A percentile compares a stretch with the other conserved stretches of the same genome.
Evolutionary conservation across 2,797 vertebrate genomes (phyloP).

Genomic region (Aphelocoma californica): DNA sequence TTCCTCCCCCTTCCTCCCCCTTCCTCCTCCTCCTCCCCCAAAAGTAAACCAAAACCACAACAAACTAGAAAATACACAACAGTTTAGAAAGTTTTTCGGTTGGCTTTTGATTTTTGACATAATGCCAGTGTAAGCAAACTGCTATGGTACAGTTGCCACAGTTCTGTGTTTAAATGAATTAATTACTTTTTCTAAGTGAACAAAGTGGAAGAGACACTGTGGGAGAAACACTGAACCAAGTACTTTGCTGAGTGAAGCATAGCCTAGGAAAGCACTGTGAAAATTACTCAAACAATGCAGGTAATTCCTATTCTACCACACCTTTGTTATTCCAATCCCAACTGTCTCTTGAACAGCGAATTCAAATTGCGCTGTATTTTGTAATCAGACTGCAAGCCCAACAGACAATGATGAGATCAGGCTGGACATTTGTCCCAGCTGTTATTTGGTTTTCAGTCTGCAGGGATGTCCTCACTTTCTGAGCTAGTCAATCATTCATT

Average conservation of each 20-base stretch:
- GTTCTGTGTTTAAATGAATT: neutral
- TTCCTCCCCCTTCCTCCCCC: neutral
- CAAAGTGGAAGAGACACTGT: neutral
- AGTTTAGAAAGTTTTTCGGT: conserved; percentile 21
- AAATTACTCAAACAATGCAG: conserved; percentile 22
- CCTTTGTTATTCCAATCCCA: conserved; percentile 34
- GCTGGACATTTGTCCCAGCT: neutral
- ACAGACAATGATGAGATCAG: conserved; percentile 22
- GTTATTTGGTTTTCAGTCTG: neutral
- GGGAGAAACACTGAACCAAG: neutral
- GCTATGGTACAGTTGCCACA: neutral
- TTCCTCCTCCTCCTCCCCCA: accelerated
- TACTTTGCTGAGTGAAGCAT: neutral
- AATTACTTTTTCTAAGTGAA: neutral
- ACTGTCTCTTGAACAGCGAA: neutral
- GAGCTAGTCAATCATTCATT: neutral
- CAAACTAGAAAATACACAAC: neutral
- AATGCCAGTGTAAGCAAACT: neutral
- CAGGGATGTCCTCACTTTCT: neutral
- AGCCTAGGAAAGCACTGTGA: neutral
- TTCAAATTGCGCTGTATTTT: neutral
- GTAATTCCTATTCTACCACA: conserved; percentile 41
- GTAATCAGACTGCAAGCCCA: conserved; percentile 2
- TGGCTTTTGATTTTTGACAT: neutral
- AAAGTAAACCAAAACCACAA: neutral